Base-by-base conservation (phyloP, 2,113 vertebrate genomes). In the Gallinago media region DNA sequence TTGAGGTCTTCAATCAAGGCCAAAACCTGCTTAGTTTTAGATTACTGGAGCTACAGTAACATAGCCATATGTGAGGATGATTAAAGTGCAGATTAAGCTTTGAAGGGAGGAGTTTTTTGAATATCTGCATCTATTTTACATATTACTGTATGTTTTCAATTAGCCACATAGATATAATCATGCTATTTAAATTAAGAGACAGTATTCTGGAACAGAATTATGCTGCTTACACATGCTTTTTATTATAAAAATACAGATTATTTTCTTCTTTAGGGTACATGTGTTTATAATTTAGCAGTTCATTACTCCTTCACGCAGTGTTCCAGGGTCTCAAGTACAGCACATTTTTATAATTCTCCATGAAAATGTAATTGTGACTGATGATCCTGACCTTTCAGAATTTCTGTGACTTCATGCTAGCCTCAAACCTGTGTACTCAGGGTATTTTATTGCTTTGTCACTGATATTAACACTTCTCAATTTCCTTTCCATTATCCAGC, bases 71-170 rank as follows among this genome's bases (percentile, higher is more conserved):
- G 97, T 95, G 96, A 84, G 94, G 85, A 95, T 95, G 92, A 97
- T 97, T 97, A 97, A 97, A 97, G 93, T 93, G 79, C 71, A 87
- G 94, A 96, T 97, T 97, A 97, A 97, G 77, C 89, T 96, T 95
- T 73, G 72, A 83, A 94, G 49, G 55, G 88, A 67, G 62, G 44
- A 49, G 49, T 55, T 68, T 92, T 91, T 93, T 20, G 0, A 91
- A 75, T 95, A 55, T 94, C 90, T 95, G 50, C 72, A 75, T 85
- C 58, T 96, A 71, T 81, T 95, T 89, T 76, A 74, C 71, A 12
- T 80, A 36, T 71, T 73, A 67, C 34, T 88, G 59, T 86, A 44
- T 79, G 21, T 72, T 96, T 94, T 73, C 29, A 75, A 2, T 66
- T 75, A 50, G 31, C 36, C 36, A 50, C 14, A 3, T 38, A 76